These are phyloP conservation scores for Bactericera cockerelli DNA, from an alignment of 1,140 invertebrate species.

Conservation along the genomic window DNA sequence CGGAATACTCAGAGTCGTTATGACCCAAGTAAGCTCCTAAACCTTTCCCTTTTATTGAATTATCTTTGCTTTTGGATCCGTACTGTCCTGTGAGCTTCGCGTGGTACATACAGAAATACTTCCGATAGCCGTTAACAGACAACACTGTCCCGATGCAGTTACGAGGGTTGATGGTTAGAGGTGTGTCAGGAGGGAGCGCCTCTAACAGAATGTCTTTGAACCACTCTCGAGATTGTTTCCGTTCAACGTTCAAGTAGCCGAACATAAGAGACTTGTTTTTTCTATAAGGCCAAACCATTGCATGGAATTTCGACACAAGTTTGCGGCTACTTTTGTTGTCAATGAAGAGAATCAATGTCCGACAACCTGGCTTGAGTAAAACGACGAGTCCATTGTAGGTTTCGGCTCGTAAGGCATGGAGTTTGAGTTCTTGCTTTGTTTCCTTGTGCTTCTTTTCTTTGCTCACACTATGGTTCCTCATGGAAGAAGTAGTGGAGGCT, in stretches of 20 bases:
- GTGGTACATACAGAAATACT: constrained; percentile 98
- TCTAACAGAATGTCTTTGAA: constrained; percentile 77
- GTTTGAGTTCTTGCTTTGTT: constrained; percentile 47
- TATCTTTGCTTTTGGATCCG: constrained; percentile 27
- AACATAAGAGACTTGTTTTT: constrained; percentile 88
- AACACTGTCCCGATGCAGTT: constrained; percentile 96
- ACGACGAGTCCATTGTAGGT: constrained; percentile 90
- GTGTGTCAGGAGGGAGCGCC: constrained; percentile 59
- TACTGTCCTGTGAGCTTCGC: constrained; percentile 58
- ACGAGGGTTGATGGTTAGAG: constrained; percentile 82
- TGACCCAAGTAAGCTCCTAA: not conserved
- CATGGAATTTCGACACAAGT: constrained; percentile 79
- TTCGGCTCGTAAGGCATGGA: constrained; percentile 86
- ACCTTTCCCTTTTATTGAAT: not conserved
- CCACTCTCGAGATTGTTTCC: constrained; percentile 62
- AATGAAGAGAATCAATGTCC: constrained; percentile 79
- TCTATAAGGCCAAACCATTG: constrained; percentile 85
- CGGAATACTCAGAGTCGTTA: not conserved
- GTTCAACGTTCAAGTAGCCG: constrained; percentile 79
- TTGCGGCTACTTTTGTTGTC: constrained; percentile 74
- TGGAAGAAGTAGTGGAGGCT: not conserved
- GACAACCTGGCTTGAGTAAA: constrained; percentile 83
- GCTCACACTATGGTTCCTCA: not conserved
- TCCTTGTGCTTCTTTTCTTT: not conserved
- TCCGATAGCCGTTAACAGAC: constrained; percentile 84